Conservation (phyloP, 2,888 invertebrate species). For the Cinara cedri region DNA sequence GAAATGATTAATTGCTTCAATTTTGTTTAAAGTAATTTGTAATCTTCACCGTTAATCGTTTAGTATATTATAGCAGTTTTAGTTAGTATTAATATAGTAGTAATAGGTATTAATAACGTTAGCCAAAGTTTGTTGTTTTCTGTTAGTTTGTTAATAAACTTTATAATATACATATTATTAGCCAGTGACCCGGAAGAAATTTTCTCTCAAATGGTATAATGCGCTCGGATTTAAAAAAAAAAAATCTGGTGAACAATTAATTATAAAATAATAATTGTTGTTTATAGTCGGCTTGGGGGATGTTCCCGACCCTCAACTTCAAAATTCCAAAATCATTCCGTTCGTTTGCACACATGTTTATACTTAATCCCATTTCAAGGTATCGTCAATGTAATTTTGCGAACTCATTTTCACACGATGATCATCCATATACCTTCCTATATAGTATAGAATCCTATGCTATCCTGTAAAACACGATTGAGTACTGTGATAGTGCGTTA, state of each 20-base stretch:
- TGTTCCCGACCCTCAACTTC: background rate
- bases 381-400: too few species aligned
- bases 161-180: background rate
- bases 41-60: constrained; percentile 31
- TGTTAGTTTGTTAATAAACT: constrained; percentile 28
- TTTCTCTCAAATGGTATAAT: background rate
- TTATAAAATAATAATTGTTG: constrained; percentile 23
- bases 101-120: background rate
- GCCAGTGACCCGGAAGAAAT: constrained; percentile 28
- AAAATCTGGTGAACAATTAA: constrained; percentile 18
- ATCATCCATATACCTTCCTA: background rate
- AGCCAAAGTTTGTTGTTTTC: constrained; percentile 32
- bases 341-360: too few species aligned
- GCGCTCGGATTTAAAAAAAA: background rate
- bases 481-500: too few species aligned
- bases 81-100: background rate
- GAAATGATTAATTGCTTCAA: constrained; percentile 47
- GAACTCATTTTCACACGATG: background rate
- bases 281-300: background rate
- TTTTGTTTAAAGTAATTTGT: constrained; percentile 42
- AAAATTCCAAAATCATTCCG: background rate
- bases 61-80: background rate
- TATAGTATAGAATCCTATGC: too few species aligned
- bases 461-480: too few species aligned
- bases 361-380: too few species aligned